Evolutionary conservation across 2,113 vertebrate species (phyloP), one percentile per base, ranked within the genome.

Genomic region (Heterotis niloticus): DNA sequence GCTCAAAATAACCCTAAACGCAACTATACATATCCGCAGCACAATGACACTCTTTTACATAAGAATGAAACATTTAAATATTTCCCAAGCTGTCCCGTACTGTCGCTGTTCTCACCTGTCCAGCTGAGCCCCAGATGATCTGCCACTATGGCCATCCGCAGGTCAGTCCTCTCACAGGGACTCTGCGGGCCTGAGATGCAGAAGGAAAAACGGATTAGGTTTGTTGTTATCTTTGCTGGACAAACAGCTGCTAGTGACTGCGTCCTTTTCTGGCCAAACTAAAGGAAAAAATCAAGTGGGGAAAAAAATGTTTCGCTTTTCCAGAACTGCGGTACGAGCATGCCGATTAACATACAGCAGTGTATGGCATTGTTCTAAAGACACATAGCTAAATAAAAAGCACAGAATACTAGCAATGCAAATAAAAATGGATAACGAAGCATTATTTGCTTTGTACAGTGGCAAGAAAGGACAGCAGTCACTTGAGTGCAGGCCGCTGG

Each of bases 61-160:
- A n/a, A n/a, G n/a, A n/a, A n/a, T n/a, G n/a, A n/a, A n/a, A n/a
- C n/a, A n/a, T n/a, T n/a, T n/a, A n/a, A n/a, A n/a, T n/a, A n/a
- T n/a, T n/a, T n/a, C n/a, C n/a, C n/a, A n/a, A n/a, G n/a, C n/a
- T n/a, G n/a, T n/a, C n/a, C n/a, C n/a, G n/a, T n/a, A n/a, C n/a
- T n/a, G n/a, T 44, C 34, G 7, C 34, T 44, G 34, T 13, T 76
- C 95, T 93, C 92, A 99, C 98, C 98, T 89, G 98, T 99, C 98
- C 98, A 99, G 89, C 98, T 99, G 90, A 99, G 94, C 89, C 97
- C 98, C 82, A 99, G 93, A 85, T 99, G 98, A 90, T 99, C 98
- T 0, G 98, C 98, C 86, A 99, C 97, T 89, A 99, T 99, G 75
- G 97, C 97, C 96, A 98, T 99, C 85, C 98, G 95, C 90, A 99